Evolutionary conservation across 1,140 invertebrate genomes (phyloP).

Genomic region (Cyrtorhinus lividipennis): DNA sequence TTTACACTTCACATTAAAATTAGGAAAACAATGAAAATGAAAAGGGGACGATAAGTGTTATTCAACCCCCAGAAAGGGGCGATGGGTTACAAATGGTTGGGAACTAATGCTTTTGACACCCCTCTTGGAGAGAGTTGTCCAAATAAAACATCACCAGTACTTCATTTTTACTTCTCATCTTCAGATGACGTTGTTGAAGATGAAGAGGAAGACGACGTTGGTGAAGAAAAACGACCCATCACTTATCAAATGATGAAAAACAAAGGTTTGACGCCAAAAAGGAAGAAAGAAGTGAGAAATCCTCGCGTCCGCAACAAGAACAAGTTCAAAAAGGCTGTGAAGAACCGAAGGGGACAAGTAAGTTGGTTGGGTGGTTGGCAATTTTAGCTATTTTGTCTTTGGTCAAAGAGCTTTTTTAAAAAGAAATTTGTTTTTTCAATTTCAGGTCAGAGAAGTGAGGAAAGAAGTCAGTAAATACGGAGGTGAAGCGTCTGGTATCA

Average conservation of each 20-base stretch:
- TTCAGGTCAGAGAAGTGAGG: conserved; percentile 55
- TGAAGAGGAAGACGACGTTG: conserved; percentile 26
- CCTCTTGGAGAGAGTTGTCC: too few relatives aligned
- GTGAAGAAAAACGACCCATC: conserved; percentile 56
- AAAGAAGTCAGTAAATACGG: conserved; percentile 64
- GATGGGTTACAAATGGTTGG: too few relatives aligned
- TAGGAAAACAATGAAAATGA: too few relatives aligned
- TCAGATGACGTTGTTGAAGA: conserved; percentile 26
- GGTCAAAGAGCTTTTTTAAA: background rate
- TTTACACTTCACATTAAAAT: too few relatives aligned
- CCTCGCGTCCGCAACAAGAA: conserved; percentile 83
- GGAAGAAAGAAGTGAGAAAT: conserved; percentile 83
- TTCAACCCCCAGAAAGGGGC: too few relatives aligned
- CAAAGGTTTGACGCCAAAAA: conserved; percentile 75
- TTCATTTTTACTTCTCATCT: background rate
- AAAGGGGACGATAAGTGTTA: too few relatives aligned
- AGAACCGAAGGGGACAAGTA: conserved; percentile 75
- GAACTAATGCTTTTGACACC: too few relatives aligned
- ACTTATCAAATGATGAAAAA: conserved; percentile 91
- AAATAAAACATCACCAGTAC: too few relatives aligned
- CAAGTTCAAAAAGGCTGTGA: conserved; percentile 79
- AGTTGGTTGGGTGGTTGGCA: conserved; percentile 21
- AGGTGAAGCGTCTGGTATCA: conserved; percentile 85
- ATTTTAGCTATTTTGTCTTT: background rate
- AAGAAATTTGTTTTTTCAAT: conserved; percentile 24